Base-by-base conservation (phyloP, 2,113 vertebrate species). In the Labeo rohita region DNA sequence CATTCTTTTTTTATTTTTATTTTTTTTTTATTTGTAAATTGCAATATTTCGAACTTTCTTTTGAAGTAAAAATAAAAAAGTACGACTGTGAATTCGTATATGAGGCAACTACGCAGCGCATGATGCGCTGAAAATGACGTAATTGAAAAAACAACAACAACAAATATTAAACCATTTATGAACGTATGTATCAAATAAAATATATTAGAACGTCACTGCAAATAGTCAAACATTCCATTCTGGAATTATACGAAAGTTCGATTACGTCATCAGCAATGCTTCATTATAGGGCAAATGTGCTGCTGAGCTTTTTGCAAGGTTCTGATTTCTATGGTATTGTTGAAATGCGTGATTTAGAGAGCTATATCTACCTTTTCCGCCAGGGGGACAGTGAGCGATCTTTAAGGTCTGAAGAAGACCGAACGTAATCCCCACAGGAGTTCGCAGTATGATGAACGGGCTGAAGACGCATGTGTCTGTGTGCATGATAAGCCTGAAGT, bases 361-460 rank as follows among this genome's bases (percentile, higher is more conserved):
- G 21, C 4, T 13, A 2, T 36, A 47, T 92, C 90, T 59, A 95
- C 94, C 87, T 88, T 87, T 95, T 95, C 54, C 90, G 89, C 97
- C 97, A 98, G 0, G 97, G 97, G 0, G 97, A 97, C 91, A 98
- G 93, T 80, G 97, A 97, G 12, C 97, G 92, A 70, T 93, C 87
- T 0, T 87, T 90, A 8, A 83, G 0, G 7, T 16, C 13, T 0
- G 4, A 50, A 3, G 84, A 12, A 0, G 86, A n/a, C 0, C 49
- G 0, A 50, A 88, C 91, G 87, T 95, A 91, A 63, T 90, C 0
- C 0, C 94, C 89, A 45, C 96, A 97, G 13, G 4, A 18, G 3
- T 0, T 9, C 28, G 59, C 78, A 2, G 6, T 3, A 11, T 59
- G n/a, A 8, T 4, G 12, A 52, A 28, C 28, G 39, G 7, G 2